Base-by-base conservation (phyloP, 2,113 vertebrate genomes). In the Neolamprologus caudopunctatus region DNA sequence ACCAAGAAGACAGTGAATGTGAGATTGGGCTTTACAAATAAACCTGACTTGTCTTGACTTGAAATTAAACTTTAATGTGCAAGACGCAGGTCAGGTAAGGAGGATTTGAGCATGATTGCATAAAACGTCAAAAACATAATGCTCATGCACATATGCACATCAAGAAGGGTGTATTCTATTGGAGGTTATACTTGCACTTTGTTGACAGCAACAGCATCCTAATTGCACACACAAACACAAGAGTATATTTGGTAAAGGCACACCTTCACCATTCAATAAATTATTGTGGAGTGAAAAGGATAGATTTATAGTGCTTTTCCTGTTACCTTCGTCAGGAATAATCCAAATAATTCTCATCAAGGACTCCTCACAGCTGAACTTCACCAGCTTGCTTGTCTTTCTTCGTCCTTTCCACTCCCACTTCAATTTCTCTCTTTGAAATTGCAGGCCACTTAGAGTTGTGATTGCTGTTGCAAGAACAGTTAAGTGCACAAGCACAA, bases 41-140 rank as follows among this genome's bases (percentile, higher is more conserved):
- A 78, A 86, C 63, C 33, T 91, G 80, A 89, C 88, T 91, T 31
- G 80, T 54, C 68, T 87, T 58, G 91, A 92, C 86, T 88, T 79
- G 11, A 85, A 87, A 92, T 94, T 57, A 93, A 94, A 91, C 58
- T 89, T 93, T 89, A 47, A 93, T 90, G 19, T 50, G 42, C 51
- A 42, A 37, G 51, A 86, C 55, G 68, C 85, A 61, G 17, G 71
- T 51, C 79, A 61, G 55, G 53, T 84, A 40, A 53, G 53, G 63
- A 80, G 28, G 50, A 75, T 80, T 80, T 85, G 24, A 54, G 84
- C 58, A 31, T 14, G 35, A 80, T 83, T 83, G 54, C 37, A 83
- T 79, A 88, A 87, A 91, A 86, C 17, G 51, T 53, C 54, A 84
- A 51, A 84, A 84, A 78, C 47, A 58, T 31, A 66, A 80, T 71